Percentiles rank a stretch among this genome's conserved stretches.
phyloP scores from a whole-genome alignment of 1,140 invertebrate genomes.

The Caenorhabditis inopinata region DNA sequence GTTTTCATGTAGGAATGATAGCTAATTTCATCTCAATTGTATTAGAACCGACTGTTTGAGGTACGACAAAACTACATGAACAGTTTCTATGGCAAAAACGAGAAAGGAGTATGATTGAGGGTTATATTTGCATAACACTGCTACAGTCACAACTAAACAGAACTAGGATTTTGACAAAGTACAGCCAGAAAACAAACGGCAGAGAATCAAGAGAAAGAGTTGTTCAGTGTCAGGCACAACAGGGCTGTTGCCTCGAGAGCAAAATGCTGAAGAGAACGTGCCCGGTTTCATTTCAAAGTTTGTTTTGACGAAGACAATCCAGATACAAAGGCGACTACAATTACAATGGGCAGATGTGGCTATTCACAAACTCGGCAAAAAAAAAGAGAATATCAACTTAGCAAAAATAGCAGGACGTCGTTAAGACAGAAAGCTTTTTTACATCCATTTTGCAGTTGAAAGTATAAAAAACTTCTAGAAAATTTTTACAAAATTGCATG shows the following conservation, averaged over 20 bases:
- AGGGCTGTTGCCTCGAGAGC: background rate
- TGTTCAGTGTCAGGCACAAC: background rate
- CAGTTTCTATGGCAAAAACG: background rate
- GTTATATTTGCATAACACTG: conserved; percentile 10
- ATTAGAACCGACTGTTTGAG: background rate
- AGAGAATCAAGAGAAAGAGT: background rate
- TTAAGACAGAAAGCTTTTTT: too few species aligned
- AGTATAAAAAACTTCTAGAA: too few species aligned
- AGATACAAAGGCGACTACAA: too few species aligned
- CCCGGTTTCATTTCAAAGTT: conserved; percentile 7
- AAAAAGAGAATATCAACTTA: too few species aligned
- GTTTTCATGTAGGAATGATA: background rate
- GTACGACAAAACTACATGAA: background rate
- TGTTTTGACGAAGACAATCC: background rate
- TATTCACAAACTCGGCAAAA: too few species aligned
- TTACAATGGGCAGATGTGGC: too few species aligned
- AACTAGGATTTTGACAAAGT: background rate
- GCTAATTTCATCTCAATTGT: background rate
- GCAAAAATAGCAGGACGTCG: too few species aligned
- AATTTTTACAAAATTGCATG: too few species aligned
- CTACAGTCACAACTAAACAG: conserved; percentile 19
- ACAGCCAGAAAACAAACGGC: background rate
- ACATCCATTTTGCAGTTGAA: too few species aligned
- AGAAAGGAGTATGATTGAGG: background rate
- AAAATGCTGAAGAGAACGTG: conserved; percentile 15